Evolutionary conservation across 2,113 vertebrate genomes (phyloP), one percentile per base, ranked within the genome.

Genomic region (Antennarius striatus): DNA sequence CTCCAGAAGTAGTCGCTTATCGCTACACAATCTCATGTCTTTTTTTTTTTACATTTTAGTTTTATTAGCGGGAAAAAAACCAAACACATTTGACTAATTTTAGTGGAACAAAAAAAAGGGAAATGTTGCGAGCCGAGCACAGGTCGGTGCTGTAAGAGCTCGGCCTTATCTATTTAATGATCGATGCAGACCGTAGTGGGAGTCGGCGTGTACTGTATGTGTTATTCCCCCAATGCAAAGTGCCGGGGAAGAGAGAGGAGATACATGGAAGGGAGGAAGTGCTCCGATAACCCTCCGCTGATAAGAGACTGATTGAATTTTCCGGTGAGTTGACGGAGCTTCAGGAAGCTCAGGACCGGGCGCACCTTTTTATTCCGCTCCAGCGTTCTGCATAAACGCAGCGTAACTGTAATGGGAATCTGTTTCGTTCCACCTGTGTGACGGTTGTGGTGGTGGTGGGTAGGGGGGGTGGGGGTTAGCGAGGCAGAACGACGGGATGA

Each of bases 271-370:
- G 67, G 63, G 48, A 53, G 49, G 59, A 40, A 48, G 40, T 9
- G 22, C 65, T 45, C 72, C 2, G n/a, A 50, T 49, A 68, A 61
- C 64, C 51, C 51, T 55, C 68, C 52, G 62, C 48, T 52, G 30
- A 43, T 51, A 61, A 42, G 72, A 82, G 73, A 83, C 66, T 61
- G 74, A 91, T 79, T 73, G 75, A 85, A 71, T 79, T 71, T 79
- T 79, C 60, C 63, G 64, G 72, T 2, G 59, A 70, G 59, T 3
- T 84, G 80, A 84, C 71, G 62, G 62, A 46, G 47, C 22, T 62
- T 60, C 70, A 71, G 62, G 47, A 22, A 40, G 61, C 79, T 30
- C 53, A 36, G 32, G 32, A 7, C 32, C 7, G 2, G 1, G 32
- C 7, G 32, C 1, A 3, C 32, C 32, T 36, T 22, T 22, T 36